Conservation (phyloP, 2,888 invertebrate species). For the Griposia aprilina region DNA sequence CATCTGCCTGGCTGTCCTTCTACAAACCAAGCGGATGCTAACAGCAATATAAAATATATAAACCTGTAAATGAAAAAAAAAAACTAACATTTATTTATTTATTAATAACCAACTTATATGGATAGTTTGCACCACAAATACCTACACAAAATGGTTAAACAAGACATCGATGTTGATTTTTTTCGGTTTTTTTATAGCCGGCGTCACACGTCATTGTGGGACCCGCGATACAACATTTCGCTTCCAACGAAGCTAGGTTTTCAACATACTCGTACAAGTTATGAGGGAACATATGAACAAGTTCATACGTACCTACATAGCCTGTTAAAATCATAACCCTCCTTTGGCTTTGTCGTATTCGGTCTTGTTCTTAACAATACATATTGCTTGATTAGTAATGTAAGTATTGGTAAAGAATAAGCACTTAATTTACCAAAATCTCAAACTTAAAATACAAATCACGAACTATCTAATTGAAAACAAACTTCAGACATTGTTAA, state of each 20-base stretch:
- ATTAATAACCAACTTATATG: too few relatives aligned
- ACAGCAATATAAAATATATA: constrained; percentile 61
- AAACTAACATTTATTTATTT: too few relatives aligned
- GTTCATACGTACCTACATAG: not conserved
- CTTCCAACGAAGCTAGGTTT: not conserved
- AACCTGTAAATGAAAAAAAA: constrained; percentile 70
- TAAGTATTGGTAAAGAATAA: not conserved
- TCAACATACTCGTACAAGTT: not conserved
- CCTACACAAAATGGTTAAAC: not conserved
- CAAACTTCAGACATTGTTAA: constrained; percentile 38
- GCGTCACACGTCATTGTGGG: not conserved
- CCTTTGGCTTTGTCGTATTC: not conserved
- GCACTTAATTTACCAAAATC: not conserved
- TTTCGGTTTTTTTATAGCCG: not conserved
- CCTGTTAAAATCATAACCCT: not conserved
- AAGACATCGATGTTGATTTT: not conserved
- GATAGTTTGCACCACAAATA: too few relatives aligned
- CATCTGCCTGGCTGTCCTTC: constrained; percentile 76
- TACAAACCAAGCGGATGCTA: constrained; percentile 50
- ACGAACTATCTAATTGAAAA: constrained; percentile 38
- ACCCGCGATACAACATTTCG: not conserved
- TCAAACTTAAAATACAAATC: not conserved
- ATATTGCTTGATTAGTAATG: too few relatives aligned
- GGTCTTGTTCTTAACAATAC: not conserved
- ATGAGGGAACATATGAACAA: not conserved